Evolutionary conservation across 2,797 vertebrate species (phyloP), one percentile per base, ranked within the genome.

Genomic region (Emys orbicularis): DNA sequence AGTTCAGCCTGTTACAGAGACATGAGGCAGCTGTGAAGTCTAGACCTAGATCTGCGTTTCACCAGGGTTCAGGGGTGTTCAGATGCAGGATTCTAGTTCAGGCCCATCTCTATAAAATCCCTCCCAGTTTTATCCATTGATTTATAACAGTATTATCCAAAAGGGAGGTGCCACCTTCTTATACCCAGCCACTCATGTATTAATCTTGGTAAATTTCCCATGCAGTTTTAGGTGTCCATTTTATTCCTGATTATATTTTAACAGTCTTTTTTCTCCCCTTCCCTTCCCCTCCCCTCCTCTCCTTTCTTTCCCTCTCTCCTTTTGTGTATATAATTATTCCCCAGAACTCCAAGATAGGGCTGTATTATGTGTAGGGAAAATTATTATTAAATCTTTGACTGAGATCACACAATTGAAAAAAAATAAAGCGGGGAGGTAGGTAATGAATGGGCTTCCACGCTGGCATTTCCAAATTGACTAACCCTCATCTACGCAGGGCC

Each of bases 291-390:
- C 15, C 47, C 27, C 15, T 27, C 18, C n/a, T 74, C 27, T 53
- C 49, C n/a, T 29, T 54, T 94, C 82, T 86, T 56, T 92, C 77
- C 82, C 81, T 88, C 81, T 87, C 88, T 27, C 47, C 88, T 92
- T 93, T 94, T 97, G 97, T 98, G 96, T 98, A 95, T 97, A 96
- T 98, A 98, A 97, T 97, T 98, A 97, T 94, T 96, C 96, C 89
- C 92, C 95, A 90, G 94, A 80, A 8, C 96, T 97, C 95, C 84
- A 93, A 88, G 92, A 93, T 94, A 95, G 95, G 95, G 96, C 93
- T 95, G 96, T 88, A 95, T 97, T 97, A 96, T 82, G 96, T 87
- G 90, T 7, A 77, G 97, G 94, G 94, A 97, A 97, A 97, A 97
- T 96, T 90, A 97, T 97, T 95, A 97, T 98, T 98, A 97, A 96